Base-by-base conservation (phyloP, 2,797 vertebrate species). In the Pangasius sanitwongsei region DNA sequence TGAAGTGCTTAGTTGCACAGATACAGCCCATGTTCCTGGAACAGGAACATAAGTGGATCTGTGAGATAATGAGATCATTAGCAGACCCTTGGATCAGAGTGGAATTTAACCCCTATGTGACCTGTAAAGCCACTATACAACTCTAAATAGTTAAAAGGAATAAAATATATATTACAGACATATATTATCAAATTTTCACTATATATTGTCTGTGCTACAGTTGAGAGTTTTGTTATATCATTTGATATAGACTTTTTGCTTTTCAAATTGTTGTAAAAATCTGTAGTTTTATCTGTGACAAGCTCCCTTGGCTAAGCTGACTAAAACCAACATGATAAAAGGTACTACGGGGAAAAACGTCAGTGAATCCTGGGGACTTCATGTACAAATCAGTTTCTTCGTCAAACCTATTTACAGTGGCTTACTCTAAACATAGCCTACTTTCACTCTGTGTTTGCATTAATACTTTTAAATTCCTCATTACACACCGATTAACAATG, bases 401-500 rank as follows among this genome's bases (percentile, higher is more conserved):
- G 70, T 84, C 28, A 67, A 48, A 50, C 0, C n/a, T 65, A 87
- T 81, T 50, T 78, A 69, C 31, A 87, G 20, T 23, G 57, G 23
- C 48, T 69, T 50, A 87, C 55, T 63, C 75, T n/a, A 50, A 9
- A n/a, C 57, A 83, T 37, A n/a, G 61, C 57, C 34, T 72, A 87
- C 65, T 82, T 82, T 75, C 50, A 82, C 55, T 57, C 67, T 57
- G 78, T 81, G 91, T 91, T 89, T 92, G 90, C 87, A 82, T 90
- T 90, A 81, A 87, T 91, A 85, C 88, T 90, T 89, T 87, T 87
- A 89, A 89, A 91, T 89, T 92, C 90, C 91, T 92, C 86, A 91
- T 91, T 90, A 88, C 87, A 89, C 91, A 90, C 88, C 88, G 85
- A 90, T 91, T 86, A 91, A 90, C 89, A 92, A 85, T 91, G 88